Evolutionary conservation across 2,888 invertebrate species (phyloP).

Genomic region (Drosophila greeni): DNA sequence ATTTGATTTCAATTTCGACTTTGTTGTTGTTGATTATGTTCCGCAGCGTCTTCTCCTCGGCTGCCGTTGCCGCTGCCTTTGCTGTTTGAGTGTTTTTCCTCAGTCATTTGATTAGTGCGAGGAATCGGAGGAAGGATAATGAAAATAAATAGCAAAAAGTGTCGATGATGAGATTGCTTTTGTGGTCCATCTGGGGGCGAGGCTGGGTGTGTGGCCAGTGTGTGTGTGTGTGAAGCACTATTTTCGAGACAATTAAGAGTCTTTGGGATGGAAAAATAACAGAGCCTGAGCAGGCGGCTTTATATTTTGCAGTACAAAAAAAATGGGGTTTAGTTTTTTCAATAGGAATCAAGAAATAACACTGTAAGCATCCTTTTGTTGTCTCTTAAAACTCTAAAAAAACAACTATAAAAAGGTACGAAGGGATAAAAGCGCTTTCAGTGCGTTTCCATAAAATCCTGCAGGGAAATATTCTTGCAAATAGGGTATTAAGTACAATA

Average conservation of each 20-base stretch:
- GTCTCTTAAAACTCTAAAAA: too few species aligned
- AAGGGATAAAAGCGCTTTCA: too few species aligned
- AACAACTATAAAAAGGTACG: too few species aligned
- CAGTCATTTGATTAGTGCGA: constrained; percentile 45
- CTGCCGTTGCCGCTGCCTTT: constrained; percentile 3
- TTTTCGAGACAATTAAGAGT: constrained; percentile 25
- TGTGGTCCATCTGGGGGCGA: constrained; percentile 25
- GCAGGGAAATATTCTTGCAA: too few species aligned
- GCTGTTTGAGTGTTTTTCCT: constrained; percentile 30
- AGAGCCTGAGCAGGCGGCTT: neutral
- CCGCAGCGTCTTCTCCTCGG: constrained; percentile 13
- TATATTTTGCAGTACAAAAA: neutral
- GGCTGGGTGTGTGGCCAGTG: neutral
- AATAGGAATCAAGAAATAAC: too few species aligned
- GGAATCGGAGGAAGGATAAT: constrained; percentile 44
- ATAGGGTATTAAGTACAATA: too few species aligned
- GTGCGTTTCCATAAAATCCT: too few species aligned
- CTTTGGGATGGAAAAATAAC: constrained; percentile 14
- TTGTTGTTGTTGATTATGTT: constrained; percentile 40
- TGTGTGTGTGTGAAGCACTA: constrained; percentile 5
- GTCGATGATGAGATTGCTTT: constrained; percentile 50
- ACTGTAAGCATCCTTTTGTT: too few species aligned
- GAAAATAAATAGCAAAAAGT: constrained; percentile 50
- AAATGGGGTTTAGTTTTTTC: too few species aligned
- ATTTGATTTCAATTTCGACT: constrained; percentile 52